Conservation (phyloP, 2,113 vertebrate genomes). For the Eubucco bourcierii region DNA sequence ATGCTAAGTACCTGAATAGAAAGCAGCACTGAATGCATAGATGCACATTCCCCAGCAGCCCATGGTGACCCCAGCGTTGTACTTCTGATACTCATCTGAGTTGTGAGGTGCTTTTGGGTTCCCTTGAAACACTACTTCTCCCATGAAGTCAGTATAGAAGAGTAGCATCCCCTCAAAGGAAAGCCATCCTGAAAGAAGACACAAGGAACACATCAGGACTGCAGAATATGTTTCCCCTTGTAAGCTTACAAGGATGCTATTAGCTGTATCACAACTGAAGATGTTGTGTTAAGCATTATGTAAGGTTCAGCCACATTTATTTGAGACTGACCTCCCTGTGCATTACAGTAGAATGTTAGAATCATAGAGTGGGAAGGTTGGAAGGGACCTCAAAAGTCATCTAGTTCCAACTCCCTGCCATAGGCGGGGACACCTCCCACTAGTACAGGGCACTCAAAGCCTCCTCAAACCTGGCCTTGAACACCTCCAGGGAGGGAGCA, state of each 20-base stretch:
- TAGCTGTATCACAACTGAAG: neutral
- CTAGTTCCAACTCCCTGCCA: no score
- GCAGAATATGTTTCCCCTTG: neutral
- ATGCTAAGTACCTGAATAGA: constrained; percentile 88
- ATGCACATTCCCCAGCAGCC: constrained; percentile 99
- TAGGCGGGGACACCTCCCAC: no score
- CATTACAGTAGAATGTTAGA: neutral
- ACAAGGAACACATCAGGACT: neutral
- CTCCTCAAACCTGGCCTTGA: no score
- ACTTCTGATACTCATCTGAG: constrained; percentile 90
- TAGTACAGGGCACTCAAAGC: no score
- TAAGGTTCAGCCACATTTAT: neutral
- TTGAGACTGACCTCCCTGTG: neutral
- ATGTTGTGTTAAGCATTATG: neutral
- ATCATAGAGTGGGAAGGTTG: no score
- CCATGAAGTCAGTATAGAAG: constrained; percentile 99
- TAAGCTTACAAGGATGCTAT: neutral
- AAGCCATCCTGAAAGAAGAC: constrained; percentile 85
- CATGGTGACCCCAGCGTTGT: constrained; percentile 94
- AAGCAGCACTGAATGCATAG: constrained; percentile 96
- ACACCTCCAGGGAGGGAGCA: no score
- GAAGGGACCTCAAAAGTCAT: no score
- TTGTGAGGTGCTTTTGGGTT: constrained; percentile 90
- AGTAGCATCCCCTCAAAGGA: constrained; percentile 97
- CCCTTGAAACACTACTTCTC: constrained; percentile 94